These are phyloP conservation scores for Lycodopsis pacificus DNA, from an alignment of 2,797 vertebrate genomes.

Conservation along the genomic window DNA sequence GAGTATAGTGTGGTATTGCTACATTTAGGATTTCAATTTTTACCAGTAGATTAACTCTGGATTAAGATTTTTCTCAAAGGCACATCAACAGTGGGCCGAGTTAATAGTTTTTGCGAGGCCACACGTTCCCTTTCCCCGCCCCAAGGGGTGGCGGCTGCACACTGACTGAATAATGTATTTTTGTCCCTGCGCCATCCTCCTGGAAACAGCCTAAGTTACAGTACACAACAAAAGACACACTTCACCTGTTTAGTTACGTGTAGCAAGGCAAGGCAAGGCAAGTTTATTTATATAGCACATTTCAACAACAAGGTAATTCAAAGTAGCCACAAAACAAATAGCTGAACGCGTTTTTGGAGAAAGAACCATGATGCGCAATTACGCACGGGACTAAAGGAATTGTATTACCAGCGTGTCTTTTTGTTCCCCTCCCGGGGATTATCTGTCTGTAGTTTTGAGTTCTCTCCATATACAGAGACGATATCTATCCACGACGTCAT, in stretches of 20 bases:
- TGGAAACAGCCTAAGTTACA: conserved; percentile 61
- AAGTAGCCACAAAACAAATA: conserved; percentile 2
- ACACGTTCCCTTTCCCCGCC: conserved; percentile 51
- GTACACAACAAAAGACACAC: conserved; percentile 52
- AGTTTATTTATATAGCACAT: no score
- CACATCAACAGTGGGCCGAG: not conserved
- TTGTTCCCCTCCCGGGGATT: conserved; percentile 9
- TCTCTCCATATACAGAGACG: conserved; percentile 33
- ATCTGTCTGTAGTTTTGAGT: conserved; percentile 10
- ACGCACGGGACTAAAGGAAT: conserved; percentile 57
- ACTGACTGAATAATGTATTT: conserved; percentile 66
- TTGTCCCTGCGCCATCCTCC: conserved; percentile 46
- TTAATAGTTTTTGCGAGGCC: not conserved
- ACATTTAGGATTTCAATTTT: not conserved
- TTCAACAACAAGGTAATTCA: no score
- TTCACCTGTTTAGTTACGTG: conserved; percentile 36
- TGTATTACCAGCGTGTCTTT: not conserved
- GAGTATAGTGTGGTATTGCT: not conserved
- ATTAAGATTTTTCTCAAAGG: conserved; percentile 6
- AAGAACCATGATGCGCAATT: conserved; percentile 48
- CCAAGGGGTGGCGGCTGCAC: conserved; percentile 44
- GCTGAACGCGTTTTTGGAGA: not conserved
- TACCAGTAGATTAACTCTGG: not conserved
- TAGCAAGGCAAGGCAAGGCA: no score
- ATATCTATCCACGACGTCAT: conserved; percentile 58